Evolutionary conservation across 2,888 invertebrate species (phyloP), one percentile per base, ranked within the genome.

Genomic region (Eudasyphora cyanicolor): DNA sequence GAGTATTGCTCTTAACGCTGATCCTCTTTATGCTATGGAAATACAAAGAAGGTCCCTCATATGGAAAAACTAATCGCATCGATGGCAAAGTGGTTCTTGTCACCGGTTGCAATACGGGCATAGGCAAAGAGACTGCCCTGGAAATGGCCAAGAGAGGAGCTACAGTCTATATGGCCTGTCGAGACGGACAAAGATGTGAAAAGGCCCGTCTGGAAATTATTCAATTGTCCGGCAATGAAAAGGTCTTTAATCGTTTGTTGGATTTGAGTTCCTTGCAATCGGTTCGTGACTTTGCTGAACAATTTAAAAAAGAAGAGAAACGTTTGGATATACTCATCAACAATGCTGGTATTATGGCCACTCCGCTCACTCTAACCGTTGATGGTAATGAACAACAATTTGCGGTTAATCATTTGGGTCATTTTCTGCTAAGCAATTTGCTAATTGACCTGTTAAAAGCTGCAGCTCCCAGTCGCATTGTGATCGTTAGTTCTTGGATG

Each of bases 121-220:
- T 97, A 87, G 97, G 97, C 57, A 95, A 94, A 90, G 96, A 95
- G 91, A 94, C 95, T 0, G 95, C 94, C 0, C 92, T 93, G 90
- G 95, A 95, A 88, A 93, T 97, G 89, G 97, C 97, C 0, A 93
- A 93, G 67, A 92, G 96, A 70, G 95, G 95, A 7, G 97, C 96
- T 6, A 95, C 95, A 93, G 95, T 97, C 86, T 95, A 97, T 88
- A 96, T 98, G 96, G 97, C 97, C 5, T 97, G 97, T 88, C 94
- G 97, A 60, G 94, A 97, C 92, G 93, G 96, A 92, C 91, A 93
- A 51, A 94, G 94, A 89, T 97, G 97, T 92, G 96, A 97, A 93
- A 92, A 92, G 8, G 93, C 94, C 38, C 94, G 96, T 0, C 93
- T 94, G 87, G 95, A 96, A 87, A 96, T 97, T 85, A 95, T 97